Evolutionary conservation across 2,113 vertebrate genomes (phyloP), one percentile per base, ranked within the genome.

Genomic region (Trogon surrucura): DNA sequence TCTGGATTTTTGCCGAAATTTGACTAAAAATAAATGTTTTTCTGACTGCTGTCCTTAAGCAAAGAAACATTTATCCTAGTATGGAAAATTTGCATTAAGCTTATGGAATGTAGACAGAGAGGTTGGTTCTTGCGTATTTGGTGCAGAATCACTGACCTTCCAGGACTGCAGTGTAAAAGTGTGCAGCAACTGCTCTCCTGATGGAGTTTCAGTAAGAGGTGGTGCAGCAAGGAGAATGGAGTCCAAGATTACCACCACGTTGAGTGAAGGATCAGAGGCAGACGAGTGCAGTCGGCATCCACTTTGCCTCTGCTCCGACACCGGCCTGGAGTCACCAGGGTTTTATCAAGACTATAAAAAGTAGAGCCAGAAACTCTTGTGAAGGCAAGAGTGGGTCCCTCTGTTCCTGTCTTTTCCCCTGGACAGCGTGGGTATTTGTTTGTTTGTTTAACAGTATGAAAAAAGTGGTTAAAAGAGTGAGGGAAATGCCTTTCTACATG

Each of bases 351-450:
- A n/a, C 10, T 66, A 11, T 27, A 16, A 66, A 62, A 82, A 13
- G 6, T 23, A 6, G 16, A 51, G 6, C 9, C 20, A 72, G 56
- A 82, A 80, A 36, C 16, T 38, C 50, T 11, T 51, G 15, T 26
- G n/a, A 41, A 92, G 38, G 8, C 27, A 47, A 29, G 17, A 48
- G 22, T n/a, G 8, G 4, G 14, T 22, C 8, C 6, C 13, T 30
- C 16, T 50, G 32, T 66, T 7, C 36, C 15, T 11, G 47, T 14
- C 5, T n/a, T 22, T 26, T 73, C 48, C 32, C 0, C 9, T 10
- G 30, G 83, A n/a, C 2, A 29, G 10, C 1, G 1, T 17, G 12
- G 23, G 29, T 65, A 8, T 3, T 1, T 62, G 62, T 50, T 29
- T 25, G n/a, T 23, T 21, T 30, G 30, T 14, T 14, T 41, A 74